Conservation (phyloP, 30 jellyfish, hydroid and myxozoan genomes). For the Pelagia noctiluca region DNA sequence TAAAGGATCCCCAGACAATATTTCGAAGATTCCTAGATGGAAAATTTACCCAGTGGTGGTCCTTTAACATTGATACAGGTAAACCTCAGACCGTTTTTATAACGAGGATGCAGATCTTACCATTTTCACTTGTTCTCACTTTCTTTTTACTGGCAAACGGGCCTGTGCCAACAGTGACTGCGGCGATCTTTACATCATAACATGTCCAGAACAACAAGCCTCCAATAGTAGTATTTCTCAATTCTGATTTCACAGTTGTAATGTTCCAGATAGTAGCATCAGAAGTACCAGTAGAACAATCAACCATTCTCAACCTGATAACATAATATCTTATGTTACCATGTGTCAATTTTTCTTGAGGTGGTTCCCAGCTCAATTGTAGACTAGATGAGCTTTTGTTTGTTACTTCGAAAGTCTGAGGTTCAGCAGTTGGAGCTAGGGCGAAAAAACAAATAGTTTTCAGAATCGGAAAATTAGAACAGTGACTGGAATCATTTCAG, state of each 20-base stretch:
- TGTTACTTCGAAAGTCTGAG: background rate
- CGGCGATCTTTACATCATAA: slow-evolving; percentile 11
- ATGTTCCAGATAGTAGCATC: background rate
- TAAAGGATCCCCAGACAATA: too few relatives aligned
- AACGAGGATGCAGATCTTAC: background rate
- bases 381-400: slow-evolving; percentile 9
- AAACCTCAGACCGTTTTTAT: background rate
- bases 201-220: slow-evolving; percentile 15
- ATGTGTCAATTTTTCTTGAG: background rate
- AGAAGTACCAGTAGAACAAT: background rate
- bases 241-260: too few relatives aligned
- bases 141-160: background rate
- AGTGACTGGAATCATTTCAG: background rate
- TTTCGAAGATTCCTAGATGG: too few relatives aligned
- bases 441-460: background rate
- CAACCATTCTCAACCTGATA: background rate
- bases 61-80: background rate
- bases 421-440: slow-evolving; percentile 18
- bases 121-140: slow-evolving; percentile 27
- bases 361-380: background rate
- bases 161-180: slow-evolving; percentile 33
- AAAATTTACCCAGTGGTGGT: background rate
- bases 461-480: too few relatives aligned
- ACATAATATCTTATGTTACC: background rate
- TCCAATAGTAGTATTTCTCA: background rate